These are phyloP conservation scores for Megalonaias nervosa DNA, from an alignment of 1,140 invertebrate genomes.

Conservation along the genomic window DNA sequence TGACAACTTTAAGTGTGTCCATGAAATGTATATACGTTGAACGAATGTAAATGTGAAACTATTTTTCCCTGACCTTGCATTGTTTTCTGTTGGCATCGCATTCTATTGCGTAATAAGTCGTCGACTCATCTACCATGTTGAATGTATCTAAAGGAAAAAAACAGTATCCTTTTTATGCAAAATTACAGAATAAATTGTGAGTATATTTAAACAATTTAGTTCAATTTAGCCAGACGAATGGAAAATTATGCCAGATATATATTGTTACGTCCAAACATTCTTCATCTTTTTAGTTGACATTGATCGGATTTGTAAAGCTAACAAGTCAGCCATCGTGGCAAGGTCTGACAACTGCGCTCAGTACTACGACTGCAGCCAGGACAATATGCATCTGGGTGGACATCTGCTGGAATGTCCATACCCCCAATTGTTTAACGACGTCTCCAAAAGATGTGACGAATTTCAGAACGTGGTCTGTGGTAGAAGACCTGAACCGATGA, in stretches of 20 bases:
- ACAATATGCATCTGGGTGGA: constrained; percentile 7
- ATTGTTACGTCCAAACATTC: too few relatives aligned
- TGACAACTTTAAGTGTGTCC: too few relatives aligned
- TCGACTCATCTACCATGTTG: too few relatives aligned
- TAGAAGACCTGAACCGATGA: constrained; percentile 44
- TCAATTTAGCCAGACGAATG: too few relatives aligned
- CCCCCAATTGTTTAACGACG: constrained; percentile 48
- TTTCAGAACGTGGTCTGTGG: constrained; percentile 48
- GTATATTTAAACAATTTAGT: background rate
- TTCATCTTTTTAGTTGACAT: constrained; percentile 31
- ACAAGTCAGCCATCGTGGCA: constrained; percentile 12
- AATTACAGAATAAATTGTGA: background rate
- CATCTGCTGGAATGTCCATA: constrained; percentile 53
- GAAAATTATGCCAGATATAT: too few relatives aligned
- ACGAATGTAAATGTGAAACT: too few relatives aligned
- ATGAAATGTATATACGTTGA: too few relatives aligned
- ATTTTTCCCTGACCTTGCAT: too few relatives aligned
- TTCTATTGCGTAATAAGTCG: too few relatives aligned
- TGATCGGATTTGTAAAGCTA: constrained; percentile 20
- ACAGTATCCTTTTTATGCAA: too few relatives aligned
- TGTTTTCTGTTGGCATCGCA: too few relatives aligned
- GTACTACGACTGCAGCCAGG: constrained; percentile 31
- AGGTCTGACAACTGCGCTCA: constrained; percentile 36
- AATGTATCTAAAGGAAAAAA: too few relatives aligned
- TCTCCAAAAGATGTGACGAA: constrained; percentile 44